phyloP scores from a whole-genome alignment of 2,113 vertebrate genomes.

The Eleginops maclovinus region DNA sequence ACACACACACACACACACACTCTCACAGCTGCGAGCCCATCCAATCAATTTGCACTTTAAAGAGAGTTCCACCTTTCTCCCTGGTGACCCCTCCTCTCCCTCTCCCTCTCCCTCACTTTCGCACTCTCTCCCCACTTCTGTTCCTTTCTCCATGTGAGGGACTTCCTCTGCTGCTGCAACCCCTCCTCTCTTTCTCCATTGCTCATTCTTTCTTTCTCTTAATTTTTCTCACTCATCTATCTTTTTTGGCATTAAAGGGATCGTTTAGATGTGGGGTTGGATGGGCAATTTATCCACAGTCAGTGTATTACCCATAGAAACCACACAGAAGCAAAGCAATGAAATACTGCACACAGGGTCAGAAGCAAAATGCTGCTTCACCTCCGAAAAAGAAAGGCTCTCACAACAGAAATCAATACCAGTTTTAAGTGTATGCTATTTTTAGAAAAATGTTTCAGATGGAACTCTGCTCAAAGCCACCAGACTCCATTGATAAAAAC shows the following conservation, averaged over 20 bases:
- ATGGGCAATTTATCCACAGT: no score
- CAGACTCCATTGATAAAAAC: no score
- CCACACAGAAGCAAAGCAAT: no score
- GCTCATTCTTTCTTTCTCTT: neutral
- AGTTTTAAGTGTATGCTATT: no score
- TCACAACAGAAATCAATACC: no score
- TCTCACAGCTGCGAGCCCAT: conserved; percentile 13
- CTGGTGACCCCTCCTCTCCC: neutral
- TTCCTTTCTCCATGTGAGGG: conserved; percentile 3
- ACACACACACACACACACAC: conserved; percentile 1
- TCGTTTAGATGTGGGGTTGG: no score
- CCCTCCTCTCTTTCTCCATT: neutral
- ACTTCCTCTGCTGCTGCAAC: neutral
- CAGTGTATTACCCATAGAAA: no score
- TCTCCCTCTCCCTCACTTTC: neutral
- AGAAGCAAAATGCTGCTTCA: no score
- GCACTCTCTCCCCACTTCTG: neutral
- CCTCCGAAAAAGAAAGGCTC: no score
- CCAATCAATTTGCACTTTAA: conserved; percentile 60
- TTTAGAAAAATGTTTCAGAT: no score
- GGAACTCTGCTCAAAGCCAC: no score
- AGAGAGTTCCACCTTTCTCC: conserved; percentile 28
- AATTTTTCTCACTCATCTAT: neutral
- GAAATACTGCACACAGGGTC: no score
- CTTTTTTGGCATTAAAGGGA: neutral